These are phyloP conservation scores for Orussus abietinus DNA, from an alignment of 1,140 invertebrate species.

Conservation along the genomic window DNA sequence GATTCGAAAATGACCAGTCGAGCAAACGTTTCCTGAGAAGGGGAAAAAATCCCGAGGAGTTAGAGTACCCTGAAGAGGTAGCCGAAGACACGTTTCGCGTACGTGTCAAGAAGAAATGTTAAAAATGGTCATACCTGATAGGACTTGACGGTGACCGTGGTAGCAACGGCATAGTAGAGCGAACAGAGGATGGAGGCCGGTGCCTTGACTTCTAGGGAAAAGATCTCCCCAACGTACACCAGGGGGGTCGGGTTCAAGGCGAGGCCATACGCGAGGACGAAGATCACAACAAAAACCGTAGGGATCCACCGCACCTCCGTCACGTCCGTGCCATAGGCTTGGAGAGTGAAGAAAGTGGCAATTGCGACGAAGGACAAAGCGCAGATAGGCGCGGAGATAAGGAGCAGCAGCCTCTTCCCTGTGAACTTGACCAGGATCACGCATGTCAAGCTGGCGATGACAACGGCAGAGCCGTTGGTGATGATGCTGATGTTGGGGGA, in stretches of 20 bases:
- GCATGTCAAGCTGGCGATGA: constrained; percentile 65
- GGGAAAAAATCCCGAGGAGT: no score
- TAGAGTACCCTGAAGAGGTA: no score
- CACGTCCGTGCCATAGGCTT: constrained; percentile 48
- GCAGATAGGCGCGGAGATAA: constrained; percentile 65
- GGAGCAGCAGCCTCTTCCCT: constrained; percentile 68
- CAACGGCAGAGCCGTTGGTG: constrained; percentile 75
- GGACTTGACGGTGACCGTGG: constrained; percentile 39
- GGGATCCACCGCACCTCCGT: constrained; percentile 35
- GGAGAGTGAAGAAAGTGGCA: constrained; percentile 64
- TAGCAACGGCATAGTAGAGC: constrained; percentile 43
- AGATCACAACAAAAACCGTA: constrained; percentile 38
- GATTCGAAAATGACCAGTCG: background rate
- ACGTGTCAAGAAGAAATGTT: background rate
- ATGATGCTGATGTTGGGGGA: constrained; percentile 66
- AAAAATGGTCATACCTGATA: constrained; percentile 45
- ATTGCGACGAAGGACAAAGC: constrained; percentile 59
- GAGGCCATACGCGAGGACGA: constrained; percentile 42
- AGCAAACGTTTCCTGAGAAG: no score
- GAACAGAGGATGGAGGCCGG: constrained; percentile 44
- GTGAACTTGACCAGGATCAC: constrained; percentile 70
- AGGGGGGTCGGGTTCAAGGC: constrained; percentile 48
- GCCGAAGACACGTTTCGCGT: no score
- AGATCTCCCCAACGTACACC: constrained; percentile 50
- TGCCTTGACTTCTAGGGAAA: constrained; percentile 49